Evolutionary conservation across 2,797 vertebrate species (phyloP).

Genomic region (Clamator glandarius): DNA sequence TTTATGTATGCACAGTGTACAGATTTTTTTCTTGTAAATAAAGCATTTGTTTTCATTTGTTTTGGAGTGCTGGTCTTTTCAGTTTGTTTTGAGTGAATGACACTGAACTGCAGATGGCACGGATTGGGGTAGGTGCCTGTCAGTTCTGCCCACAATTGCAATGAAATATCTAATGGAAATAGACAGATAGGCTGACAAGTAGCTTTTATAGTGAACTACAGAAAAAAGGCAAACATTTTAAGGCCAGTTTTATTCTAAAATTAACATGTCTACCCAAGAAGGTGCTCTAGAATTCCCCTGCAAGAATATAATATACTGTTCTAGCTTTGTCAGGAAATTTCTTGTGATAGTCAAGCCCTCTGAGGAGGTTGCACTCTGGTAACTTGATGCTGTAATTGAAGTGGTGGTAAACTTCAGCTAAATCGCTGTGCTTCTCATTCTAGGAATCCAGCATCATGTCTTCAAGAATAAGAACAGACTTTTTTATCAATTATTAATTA

Average conservation of each 20-base stretch:
- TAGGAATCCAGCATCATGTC: not conserved
- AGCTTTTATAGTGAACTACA: not conserved
- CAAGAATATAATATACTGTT: not conserved
- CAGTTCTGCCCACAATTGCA: not conserved
- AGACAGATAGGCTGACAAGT: not conserved
- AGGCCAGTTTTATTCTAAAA: not conserved
- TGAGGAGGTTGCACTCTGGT: not conserved
- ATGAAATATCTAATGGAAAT: not conserved
- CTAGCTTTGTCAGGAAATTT: not conserved
- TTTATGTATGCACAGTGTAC: constrained; percentile 84
- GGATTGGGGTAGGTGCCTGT: not conserved
- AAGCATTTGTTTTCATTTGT: constrained; percentile 80
- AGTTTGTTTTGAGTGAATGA: not conserved
- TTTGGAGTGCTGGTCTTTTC: constrained; percentile 43
- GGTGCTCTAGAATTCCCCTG: not conserved
- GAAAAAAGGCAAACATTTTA: not conserved
- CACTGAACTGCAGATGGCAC: not conserved
- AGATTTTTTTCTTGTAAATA: constrained; percentile 84
- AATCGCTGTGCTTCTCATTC: not conserved
- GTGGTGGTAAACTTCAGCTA: not conserved
- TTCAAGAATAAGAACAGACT: not conserved
- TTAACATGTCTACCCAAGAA: rapidly evolving
- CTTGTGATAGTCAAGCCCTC: not conserved
- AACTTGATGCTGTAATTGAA: not conserved
- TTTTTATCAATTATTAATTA: not conserved